phyloP scores from a whole-genome alignment of 2,888 invertebrate species.

The Drosophila fungiperda region DNA sequence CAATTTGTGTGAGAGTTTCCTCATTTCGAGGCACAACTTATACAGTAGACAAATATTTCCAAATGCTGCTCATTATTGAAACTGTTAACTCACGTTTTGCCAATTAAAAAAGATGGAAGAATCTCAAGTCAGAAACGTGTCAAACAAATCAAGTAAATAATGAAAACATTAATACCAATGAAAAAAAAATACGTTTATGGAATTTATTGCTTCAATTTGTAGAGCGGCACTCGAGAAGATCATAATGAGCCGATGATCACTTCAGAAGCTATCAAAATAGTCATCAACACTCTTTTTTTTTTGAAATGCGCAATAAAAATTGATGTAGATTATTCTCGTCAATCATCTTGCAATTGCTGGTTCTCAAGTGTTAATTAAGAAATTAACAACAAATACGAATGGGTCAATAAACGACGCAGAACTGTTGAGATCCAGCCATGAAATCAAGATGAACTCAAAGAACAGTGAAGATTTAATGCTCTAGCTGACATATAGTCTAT shows the following conservation, averaged over 20 bases:
- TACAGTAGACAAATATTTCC: constrained; percentile 43
- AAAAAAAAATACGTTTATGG: constrained; percentile 18
- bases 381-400: constrained; percentile 58
- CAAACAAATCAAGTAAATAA: constrained; percentile 31
- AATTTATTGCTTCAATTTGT: constrained; percentile 77
- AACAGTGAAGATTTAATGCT: background rate
- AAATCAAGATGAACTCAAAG: background rate
- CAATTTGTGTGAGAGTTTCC: constrained; percentile 69
- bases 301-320: constrained; percentile 71
- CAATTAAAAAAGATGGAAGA: constrained; percentile 67
- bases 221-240: constrained; percentile 68
- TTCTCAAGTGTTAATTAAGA: constrained; percentile 73
- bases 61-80: constrained; percentile 64
- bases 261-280: constrained; percentile 53
- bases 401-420: constrained; percentile 57
- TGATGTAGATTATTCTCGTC: constrained; percentile 2
- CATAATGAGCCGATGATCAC: constrained; percentile 59
- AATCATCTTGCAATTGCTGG: constrained; percentile 32
- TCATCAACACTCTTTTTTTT: constrained; percentile 72
- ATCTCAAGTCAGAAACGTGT: constrained; percentile 70
- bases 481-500: background rate
- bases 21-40: constrained; percentile 47
- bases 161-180: constrained; percentile 13
- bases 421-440: constrained; percentile 24
- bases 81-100: constrained; percentile 76